A percentile compares a stretch with the other conserved stretches of the same genome.
phyloP scores from a whole-genome alignment of 2,113 vertebrate genomes.

The Rhombomys opimus region DNA sequence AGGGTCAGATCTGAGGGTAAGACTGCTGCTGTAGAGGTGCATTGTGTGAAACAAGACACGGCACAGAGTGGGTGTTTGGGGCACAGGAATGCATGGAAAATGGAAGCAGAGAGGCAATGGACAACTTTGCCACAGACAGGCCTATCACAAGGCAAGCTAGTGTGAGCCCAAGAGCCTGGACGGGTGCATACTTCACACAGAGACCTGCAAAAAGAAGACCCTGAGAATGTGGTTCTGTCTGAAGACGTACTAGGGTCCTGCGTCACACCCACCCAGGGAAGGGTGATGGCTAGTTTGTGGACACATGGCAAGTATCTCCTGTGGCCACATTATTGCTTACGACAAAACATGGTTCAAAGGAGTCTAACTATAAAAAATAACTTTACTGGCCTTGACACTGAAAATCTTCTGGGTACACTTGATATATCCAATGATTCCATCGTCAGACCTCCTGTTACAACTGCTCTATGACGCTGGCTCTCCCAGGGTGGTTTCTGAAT shows the following conservation, averaged over 20 bases:
- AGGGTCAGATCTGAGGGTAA: no score
- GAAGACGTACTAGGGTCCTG: not conserved
- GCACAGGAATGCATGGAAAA: not conserved
- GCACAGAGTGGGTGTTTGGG: not conserved
- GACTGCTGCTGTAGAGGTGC: not conserved
- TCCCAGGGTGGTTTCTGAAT: not conserved
- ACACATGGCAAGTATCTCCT: not conserved
- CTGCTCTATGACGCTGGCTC: not conserved
- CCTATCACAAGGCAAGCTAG: not conserved
- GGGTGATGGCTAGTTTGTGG: not conserved
- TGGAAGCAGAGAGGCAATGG: no score
- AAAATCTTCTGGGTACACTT: not conserved
- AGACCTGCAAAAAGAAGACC: not conserved
- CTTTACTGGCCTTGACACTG: not conserved
- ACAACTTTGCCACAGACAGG: not conserved
- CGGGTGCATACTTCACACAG: not conserved
- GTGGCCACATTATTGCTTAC: not conserved
- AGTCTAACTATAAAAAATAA: not conserved
- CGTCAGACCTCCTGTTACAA: not conserved
- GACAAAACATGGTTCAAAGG: not conserved
- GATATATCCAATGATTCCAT: not conserved
- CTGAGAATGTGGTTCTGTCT: not conserved
- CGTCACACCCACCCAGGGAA: not conserved
- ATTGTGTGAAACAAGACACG: fast-evolving
- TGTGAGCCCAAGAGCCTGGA: not conserved